phyloP scores from a whole-genome alignment of 2,797 vertebrate species.

The Paedocypris micromegethes region DNA sequence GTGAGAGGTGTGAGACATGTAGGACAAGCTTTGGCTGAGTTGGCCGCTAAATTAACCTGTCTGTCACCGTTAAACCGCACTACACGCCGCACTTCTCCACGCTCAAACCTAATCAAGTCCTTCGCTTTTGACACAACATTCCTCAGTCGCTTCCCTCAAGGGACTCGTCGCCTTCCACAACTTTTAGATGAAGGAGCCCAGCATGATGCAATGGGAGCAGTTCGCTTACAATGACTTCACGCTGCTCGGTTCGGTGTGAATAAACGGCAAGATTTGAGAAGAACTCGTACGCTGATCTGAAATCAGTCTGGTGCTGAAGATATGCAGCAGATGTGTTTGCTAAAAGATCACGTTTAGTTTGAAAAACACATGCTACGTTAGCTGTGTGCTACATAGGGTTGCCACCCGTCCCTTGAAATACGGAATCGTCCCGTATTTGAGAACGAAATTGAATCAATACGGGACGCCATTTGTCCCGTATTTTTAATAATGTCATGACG shows the following conservation, averaged over 20 bases:
- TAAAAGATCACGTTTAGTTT: no score
- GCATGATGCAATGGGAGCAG: not conserved
- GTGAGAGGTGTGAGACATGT: constrained; percentile 35
- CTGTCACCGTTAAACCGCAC: constrained; percentile 40
- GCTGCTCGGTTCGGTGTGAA: not conserved
- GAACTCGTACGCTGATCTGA: no score
- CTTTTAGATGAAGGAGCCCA: not conserved
- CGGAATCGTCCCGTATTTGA: no score
- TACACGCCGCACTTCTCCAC: constrained; percentile 10
- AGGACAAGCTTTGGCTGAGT: constrained; percentile 28
- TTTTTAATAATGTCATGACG: no score
- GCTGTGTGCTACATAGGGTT: no score
- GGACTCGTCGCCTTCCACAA: not conserved
- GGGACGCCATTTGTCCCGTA: no score
- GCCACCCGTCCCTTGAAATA: no score
- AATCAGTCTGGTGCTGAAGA: no score
- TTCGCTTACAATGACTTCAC: not conserved
- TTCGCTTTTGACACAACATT: constrained; percentile 7
- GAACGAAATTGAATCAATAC: no score
- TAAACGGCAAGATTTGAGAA: no score
- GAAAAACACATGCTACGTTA: no score
- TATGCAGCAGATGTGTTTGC: no score
- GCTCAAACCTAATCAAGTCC: constrained; percentile 15
- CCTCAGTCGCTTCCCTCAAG: constrained; percentile 14
- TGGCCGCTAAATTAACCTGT: constrained; percentile 41